Percentiles rank a stretch among this genome's conserved stretches.
Conservation (phyloP, 2,797 vertebrate genomes). For the Rhinichthys osculus region DNA sequence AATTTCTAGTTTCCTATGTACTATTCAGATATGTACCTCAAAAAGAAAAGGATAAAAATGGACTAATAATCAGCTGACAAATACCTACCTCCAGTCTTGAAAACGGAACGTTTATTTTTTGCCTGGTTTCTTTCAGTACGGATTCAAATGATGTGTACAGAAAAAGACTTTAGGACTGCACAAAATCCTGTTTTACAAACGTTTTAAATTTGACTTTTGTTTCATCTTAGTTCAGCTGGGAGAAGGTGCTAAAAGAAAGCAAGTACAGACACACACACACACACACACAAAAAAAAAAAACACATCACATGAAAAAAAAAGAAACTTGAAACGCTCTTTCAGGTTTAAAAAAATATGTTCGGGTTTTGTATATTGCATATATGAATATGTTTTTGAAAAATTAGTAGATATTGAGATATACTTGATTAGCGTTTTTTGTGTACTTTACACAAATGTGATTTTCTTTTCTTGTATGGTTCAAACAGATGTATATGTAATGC, state of each 20-base stretch:
- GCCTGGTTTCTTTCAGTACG: slow-evolving; percentile 77
- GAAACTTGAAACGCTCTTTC: slow-evolving; percentile 88
- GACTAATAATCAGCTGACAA: slow-evolving; percentile 85
- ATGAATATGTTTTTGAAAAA: slow-evolving; percentile 83
- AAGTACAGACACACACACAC: not conserved
- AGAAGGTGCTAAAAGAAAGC: slow-evolving; percentile 70
- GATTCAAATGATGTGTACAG: slow-evolving; percentile 72
- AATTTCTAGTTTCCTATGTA: slow-evolving; percentile 72
- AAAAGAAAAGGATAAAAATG: slow-evolving; percentile 77
- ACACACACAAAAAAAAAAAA: not conserved
- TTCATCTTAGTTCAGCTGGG: slow-evolving; percentile 75
- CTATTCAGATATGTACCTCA: slow-evolving; percentile 92
- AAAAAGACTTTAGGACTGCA: slow-evolving; percentile 84
- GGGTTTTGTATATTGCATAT: slow-evolving; percentile 90
- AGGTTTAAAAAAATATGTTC: slow-evolving; percentile 85
- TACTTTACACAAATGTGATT: slow-evolving; percentile 95
- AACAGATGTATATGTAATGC: slow-evolving; percentile 89
- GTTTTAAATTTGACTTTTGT: slow-evolving; percentile 74
- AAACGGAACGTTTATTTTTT: slow-evolving; percentile 74
- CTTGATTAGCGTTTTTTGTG: slow-evolving; percentile 88
- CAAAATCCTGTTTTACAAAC: slow-evolving; percentile 84
- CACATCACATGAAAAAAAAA: slow-evolving; percentile 59
- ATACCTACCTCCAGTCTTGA: slow-evolving; percentile 94
- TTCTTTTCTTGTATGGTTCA: slow-evolving; percentile 84
- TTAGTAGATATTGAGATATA: slow-evolving; percentile 86